Conservation (phyloP, 2,113 vertebrate genomes). For the Takifugu flavidus region DNA sequence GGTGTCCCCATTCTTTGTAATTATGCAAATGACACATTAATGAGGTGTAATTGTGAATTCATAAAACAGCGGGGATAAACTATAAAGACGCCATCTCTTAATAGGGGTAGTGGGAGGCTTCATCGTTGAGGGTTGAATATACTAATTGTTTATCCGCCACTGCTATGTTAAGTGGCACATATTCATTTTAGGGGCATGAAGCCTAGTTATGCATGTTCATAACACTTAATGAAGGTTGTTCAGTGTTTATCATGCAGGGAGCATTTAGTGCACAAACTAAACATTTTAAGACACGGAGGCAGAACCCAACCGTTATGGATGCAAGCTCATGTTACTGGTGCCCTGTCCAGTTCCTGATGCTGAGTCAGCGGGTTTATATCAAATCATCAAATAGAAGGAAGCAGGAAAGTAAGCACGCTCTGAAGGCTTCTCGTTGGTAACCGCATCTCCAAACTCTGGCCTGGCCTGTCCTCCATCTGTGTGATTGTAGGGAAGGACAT, state of each 20-base stretch:
- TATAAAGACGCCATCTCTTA: constrained; percentile 72
- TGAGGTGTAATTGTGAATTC: constrained; percentile 81
- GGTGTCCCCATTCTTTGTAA: constrained; percentile 77
- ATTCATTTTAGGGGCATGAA: constrained; percentile 65
- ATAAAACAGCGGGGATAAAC: constrained; percentile 80
- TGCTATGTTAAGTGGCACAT: constrained; percentile 71
- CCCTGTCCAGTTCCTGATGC: background rate
- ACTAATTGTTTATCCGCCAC: constrained; percentile 80
- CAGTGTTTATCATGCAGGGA: constrained; percentile 51
- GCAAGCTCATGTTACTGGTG: constrained; percentile 28
- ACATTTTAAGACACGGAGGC: constrained; percentile 44
- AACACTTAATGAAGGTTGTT: constrained; percentile 57
- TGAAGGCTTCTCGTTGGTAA: too few relatives aligned
- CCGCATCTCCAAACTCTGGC: too few relatives aligned
- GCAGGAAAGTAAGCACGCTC: too few relatives aligned
- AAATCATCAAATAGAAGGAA: too few relatives aligned
- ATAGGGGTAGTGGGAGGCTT: constrained; percentile 67
- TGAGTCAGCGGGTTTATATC: too few relatives aligned
- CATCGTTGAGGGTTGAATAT: constrained; percentile 65
- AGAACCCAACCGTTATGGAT: constrained; percentile 22
- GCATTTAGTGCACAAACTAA: constrained; percentile 44
- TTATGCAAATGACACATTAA: constrained; percentile 83
- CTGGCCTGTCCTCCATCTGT: too few relatives aligned
- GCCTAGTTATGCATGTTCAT: constrained; percentile 63
- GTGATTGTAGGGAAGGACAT: too few relatives aligned